A percentile compares a stretch with the other conserved stretches of the same genome.
These are phyloP conservation scores for Sebastes cheni DNA, from an alignment of 2,797 vertebrate species.

Conservation along the genomic window DNA sequence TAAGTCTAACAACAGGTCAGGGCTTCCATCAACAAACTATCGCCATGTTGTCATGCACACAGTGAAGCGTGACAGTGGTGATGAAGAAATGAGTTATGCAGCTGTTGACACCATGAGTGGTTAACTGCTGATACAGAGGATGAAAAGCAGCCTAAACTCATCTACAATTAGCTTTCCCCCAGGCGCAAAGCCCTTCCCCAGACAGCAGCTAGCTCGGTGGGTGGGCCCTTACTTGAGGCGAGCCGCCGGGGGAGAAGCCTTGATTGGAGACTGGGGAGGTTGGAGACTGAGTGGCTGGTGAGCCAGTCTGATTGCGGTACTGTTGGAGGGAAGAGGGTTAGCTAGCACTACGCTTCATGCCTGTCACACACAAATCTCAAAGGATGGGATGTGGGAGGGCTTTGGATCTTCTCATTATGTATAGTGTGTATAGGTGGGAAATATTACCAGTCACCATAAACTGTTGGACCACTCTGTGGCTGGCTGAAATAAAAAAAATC, in stretches of 20 bases:
- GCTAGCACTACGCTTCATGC: slow-evolving; percentile 81
- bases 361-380: slow-evolving; percentile 74
- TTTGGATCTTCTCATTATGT: neutral
- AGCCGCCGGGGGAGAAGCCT: slow-evolving; percentile 99
- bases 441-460: neutral
- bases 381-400: slow-evolving; percentile 21
- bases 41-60: slow-evolving; percentile 64
- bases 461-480: neutral
- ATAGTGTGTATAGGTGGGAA: neutral
- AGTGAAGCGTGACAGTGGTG: slow-evolving; percentile 50
- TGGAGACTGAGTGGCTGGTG: slow-evolving; percentile 99
- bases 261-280: slow-evolving; percentile 99
- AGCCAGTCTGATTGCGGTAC: slow-evolving; percentile 98
- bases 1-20: neutral
- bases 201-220: slow-evolving; percentile 76
- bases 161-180: slow-evolving; percentile 63
- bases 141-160: slow-evolving; percentile 75
- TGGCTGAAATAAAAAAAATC: neutral
- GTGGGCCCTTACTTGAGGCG: slow-evolving; percentile 96
- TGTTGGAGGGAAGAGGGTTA: slow-evolving; percentile 95
- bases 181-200: slow-evolving; percentile 70
- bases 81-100: slow-evolving; percentile 64
- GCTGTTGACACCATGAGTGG: slow-evolving; percentile 65
- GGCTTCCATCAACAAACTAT: slow-evolving; percentile 31
- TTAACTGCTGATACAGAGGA: slow-evolving; percentile 66